Evolutionary conservation across 2,797 vertebrate species (phyloP), one percentile per base, ranked within the genome.

Genomic region (Lepus townsendii): DNA sequence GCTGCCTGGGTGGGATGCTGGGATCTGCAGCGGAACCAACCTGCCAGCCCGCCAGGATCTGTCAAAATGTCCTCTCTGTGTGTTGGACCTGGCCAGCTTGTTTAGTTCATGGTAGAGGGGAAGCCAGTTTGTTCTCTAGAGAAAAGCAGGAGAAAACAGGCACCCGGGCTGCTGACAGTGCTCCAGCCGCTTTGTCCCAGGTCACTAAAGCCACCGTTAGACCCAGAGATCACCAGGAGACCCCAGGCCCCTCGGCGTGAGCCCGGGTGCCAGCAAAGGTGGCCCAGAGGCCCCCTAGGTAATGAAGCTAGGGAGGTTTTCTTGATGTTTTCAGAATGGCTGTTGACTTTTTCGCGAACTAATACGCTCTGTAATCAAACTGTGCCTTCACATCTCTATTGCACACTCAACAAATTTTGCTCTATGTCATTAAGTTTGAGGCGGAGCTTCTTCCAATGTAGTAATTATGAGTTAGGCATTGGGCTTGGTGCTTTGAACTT

Each of bases 41-140:
- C 57, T 26, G 77, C 47, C 50, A 71, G 77, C 68, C 69, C 96
- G 80, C 68, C 57, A 84, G 65, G 80, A 60, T 94, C 42, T 60
- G 54, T 66, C 90, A 88, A 95, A 97, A 95, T 91, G 90, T 94
- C 93, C 94, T 94, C 92, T 94, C 91, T 92, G 17, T 82, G 78
- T 93, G 95, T 90, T 85, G 83, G 85, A 94, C 0, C 17, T 83
- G 66, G 91, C 91, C 88, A 14, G 69, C 84, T 93, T 91, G 65
- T 85, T 95, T 82, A 89, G 90, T 84, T 93, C 89, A 82, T 66
- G 87, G 69, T 91, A 66, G 50, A 17, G 10, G 57, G 77, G 9
- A 38, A 83, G 84, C 69, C 77, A 94, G 66, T 77, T 83, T 95
- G 86, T 85, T 95, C 90, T 94, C 87, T 35, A 92, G 89, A 69